These are phyloP conservation scores for Allophyes oxyacanthae DNA, from an alignment of 2,888 invertebrate genomes.

Conservation along the genomic window DNA sequence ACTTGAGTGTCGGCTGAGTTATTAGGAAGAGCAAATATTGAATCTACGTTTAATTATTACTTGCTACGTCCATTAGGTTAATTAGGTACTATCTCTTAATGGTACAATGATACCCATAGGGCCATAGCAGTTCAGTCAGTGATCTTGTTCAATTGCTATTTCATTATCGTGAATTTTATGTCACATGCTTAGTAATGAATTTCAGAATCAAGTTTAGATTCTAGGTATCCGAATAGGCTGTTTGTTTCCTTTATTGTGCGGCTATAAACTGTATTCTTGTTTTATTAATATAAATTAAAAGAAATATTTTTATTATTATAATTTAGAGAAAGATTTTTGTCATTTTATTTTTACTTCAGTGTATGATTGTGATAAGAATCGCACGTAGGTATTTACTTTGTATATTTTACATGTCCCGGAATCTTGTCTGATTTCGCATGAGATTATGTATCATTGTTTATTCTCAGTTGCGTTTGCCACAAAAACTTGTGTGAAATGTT, in stretches of 20 bases:
- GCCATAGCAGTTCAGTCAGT: constrained; percentile 26
- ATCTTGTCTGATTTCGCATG: constrained; percentile 55
- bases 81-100: too few relatives aligned
- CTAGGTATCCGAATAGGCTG: too few relatives aligned
- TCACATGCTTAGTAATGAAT: neutral
- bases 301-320: too few relatives aligned
- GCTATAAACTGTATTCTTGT: too few relatives aligned
- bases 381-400: constrained; percentile 23
- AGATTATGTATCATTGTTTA: constrained; percentile 56
- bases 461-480: constrained; percentile 34
- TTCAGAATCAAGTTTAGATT: too few relatives aligned
- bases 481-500: constrained; percentile 53
- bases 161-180: constrained; percentile 2
- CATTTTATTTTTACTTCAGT: neutral
- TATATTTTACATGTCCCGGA: constrained; percentile 31
- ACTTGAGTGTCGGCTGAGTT: too few relatives aligned
- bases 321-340: neutral
- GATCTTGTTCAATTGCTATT: constrained; percentile 15
- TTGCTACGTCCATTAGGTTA: too few relatives aligned
- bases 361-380: constrained; percentile 25
- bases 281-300: too few relatives aligned
- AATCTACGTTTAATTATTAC: too few relatives aligned
- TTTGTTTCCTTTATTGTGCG: too few relatives aligned
- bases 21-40: too few relatives aligned
- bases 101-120: constrained; percentile 8